Evolutionary conservation across 2,888 invertebrate genomes (phyloP).

Genomic region (Dynastes tityus): DNA sequence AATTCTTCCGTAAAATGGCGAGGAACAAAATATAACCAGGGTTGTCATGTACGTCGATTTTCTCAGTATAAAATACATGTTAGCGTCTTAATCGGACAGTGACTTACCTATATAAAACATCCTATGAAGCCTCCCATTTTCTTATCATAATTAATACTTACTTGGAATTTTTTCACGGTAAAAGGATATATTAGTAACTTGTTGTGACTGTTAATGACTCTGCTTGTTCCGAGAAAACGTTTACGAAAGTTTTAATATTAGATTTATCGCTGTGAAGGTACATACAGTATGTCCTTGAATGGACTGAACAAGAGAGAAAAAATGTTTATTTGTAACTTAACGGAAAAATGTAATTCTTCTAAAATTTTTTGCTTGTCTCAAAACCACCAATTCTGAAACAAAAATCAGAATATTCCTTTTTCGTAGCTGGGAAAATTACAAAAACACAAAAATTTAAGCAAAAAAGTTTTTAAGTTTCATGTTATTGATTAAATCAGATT

Average conservation of each 20-base stretch:
- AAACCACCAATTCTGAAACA: too few relatives aligned
- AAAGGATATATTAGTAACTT: constrained; percentile 44
- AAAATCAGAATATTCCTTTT: too few relatives aligned
- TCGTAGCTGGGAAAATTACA: too few relatives aligned
- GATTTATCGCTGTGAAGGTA: constrained; percentile 9
- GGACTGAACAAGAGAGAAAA: too few relatives aligned
- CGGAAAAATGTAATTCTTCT: too few relatives aligned
- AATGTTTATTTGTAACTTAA: too few relatives aligned
- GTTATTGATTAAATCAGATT: too few relatives aligned
- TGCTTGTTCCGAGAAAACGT: constrained; percentile 31
- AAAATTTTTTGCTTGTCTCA: too few relatives aligned
- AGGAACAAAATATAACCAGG: not conserved
- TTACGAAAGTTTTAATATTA: constrained; percentile 43
- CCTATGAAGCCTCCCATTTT: not conserved
- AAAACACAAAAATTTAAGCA: too few relatives aligned
- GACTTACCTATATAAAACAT: not conserved
- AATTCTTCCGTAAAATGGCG: not conserved
- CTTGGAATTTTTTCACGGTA: constrained; percentile 35
- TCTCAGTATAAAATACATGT: not conserved
- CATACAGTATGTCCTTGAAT: not conserved
- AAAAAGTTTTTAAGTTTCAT: too few relatives aligned
- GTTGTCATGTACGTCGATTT: not conserved
- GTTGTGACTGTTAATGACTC: constrained; percentile 40
- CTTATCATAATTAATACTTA: constrained; percentile 43
- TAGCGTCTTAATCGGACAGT: constrained; percentile 3